phyloP scores from a whole-genome alignment of 2,797 vertebrate species.

The Myiotriccus ornatus region DNA sequence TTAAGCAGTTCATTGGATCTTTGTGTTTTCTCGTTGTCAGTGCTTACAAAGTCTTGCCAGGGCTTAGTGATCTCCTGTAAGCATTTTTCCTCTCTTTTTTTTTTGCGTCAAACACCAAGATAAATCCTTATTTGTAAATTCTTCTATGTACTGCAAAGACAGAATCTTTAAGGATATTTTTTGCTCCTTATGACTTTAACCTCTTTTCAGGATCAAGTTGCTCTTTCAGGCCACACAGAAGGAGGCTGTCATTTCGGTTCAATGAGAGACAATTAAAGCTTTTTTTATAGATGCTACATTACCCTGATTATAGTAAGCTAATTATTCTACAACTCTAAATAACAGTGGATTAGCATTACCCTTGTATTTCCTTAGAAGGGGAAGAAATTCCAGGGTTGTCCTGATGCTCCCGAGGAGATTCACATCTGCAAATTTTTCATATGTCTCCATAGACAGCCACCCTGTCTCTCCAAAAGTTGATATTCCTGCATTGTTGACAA shows the following conservation, averaged over 20 bases:
- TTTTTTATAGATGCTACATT: constrained; percentile 47
- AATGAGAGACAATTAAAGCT: constrained; percentile 43
- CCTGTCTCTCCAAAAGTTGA: constrained; percentile 80
- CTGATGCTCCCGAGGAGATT: constrained; percentile 81
- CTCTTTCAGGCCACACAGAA: constrained; percentile 29
- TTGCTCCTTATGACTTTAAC: background rate
- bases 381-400: constrained; percentile 76
- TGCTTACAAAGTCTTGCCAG: background rate
- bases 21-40: background rate
- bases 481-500: constrained; percentile 84
- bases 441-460: constrained; percentile 78
- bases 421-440: constrained; percentile 71
- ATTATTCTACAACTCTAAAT: constrained; percentile 64
- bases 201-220: constrained; percentile 29
- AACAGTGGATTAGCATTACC: constrained; percentile 71
- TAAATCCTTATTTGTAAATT: background rate
- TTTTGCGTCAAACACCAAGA: background rate
- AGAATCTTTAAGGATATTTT: background rate
- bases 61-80: background rate
- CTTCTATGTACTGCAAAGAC: background rate
- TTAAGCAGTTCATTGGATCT: background rate
- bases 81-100: background rate
- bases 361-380: constrained; percentile 78
- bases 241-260: constrained; percentile 53
- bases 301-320: constrained; percentile 56